These are phyloP conservation scores for Bujurquina vittata DNA, from an alignment of 2,113 vertebrate genomes.

Conservation along the genomic window DNA sequence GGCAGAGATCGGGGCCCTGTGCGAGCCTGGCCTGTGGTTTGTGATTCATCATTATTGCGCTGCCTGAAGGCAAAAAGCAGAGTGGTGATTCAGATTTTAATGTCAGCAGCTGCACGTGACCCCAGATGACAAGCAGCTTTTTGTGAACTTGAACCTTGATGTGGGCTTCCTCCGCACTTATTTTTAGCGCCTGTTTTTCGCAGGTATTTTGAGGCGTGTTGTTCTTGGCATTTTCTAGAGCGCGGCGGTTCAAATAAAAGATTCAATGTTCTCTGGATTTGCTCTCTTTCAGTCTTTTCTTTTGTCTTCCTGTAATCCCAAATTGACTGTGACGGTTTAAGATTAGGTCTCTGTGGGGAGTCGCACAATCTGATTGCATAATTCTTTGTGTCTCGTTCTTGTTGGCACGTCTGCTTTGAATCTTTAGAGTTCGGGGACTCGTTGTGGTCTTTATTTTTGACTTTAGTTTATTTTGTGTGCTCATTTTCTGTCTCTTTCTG, in stretches of 20 bases:
- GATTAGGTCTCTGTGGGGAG: not conserved
- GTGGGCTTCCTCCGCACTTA: not conserved
- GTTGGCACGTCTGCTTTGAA: not conserved
- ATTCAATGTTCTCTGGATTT: not conserved
- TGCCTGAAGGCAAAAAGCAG: not conserved
- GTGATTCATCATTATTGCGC: not conserved
- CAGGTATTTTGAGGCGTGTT: not conserved
- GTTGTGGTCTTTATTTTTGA: not conserved
- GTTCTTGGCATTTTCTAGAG: not conserved
- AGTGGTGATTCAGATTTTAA: slow-evolving; percentile 16
- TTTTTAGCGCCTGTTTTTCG: not conserved
- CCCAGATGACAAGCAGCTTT: not conserved
- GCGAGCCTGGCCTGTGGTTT: not conserved
- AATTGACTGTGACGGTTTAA: not conserved
- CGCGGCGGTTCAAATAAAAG: no score
- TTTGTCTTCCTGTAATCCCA: not conserved
- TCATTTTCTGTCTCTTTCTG: not conserved
- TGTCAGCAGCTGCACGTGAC: not conserved
- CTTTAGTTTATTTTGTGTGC: not conserved
- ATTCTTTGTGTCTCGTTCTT: not conserved
- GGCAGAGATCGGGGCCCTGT: not conserved
- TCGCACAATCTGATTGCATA: not conserved
- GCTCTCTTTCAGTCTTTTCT: not conserved
- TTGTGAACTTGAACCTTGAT: not conserved
- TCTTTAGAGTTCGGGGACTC: not conserved